Evolutionary conservation across 2,113 vertebrate genomes (phyloP), one percentile per base, ranked within the genome.

Genomic region (Nannobrachium achirus): DNA sequence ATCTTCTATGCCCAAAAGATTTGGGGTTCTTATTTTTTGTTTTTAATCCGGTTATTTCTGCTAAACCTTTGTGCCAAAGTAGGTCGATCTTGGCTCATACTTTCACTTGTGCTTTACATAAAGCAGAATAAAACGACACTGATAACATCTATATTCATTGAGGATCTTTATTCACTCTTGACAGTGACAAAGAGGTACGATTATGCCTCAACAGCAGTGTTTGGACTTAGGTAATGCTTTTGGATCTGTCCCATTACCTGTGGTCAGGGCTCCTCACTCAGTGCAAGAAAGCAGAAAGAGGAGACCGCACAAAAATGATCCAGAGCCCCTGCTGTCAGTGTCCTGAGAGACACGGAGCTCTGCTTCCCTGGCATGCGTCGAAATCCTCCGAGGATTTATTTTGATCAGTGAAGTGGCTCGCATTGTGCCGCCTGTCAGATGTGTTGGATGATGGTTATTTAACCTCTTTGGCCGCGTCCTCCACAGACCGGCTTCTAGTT

Each of bases 241-340:
- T 76, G 81, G 80, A 84, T 67, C 56, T 15, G 52, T 80, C 65
- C 80, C 76, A 74, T 76, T 81, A 71, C 72, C 52, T 84, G 79
- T 64, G 75, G 83, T 82, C 46, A 52, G 67, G 60, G 60, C 71
- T 79, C 75, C 65, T 84, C 78, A 61, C 65, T 84, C 78, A 61
- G 64, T 75, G 69, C 66, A 81, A 63, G 63, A 63, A 69, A 77
- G 80, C 55, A 65, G 84, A 75, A 80, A 71, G 70, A 61, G 10
- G 56, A 71, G 77, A 79, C 83, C 81, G 25, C 25, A 80, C 80
- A 86, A 70, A 80, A 78, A 87, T 75, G n/a, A 84, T 63, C 77
- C 73, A 81, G 69, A 70, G 50, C 68, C 18, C 20, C 62, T 13
- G 45, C 69, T 51, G 66, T 74, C 72, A 78, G 62, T 81, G 58